phyloP scores from a whole-genome alignment of 1,140 invertebrate species.

The Lanistes nyassanus region DNA sequence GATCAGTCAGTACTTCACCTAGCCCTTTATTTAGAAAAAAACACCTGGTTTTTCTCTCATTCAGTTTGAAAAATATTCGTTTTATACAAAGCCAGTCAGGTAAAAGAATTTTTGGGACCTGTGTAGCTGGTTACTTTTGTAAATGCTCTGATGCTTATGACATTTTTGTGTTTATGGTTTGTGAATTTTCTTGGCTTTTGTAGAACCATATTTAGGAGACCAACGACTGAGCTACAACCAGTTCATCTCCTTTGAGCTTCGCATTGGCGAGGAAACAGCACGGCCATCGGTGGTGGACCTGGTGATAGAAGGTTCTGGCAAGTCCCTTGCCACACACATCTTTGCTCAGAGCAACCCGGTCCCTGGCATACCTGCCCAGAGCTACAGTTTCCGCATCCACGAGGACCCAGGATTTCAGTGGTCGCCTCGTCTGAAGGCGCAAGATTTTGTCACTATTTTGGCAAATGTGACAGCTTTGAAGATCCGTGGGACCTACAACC shows the following conservation, averaged over 20 bases:
- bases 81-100: too few species aligned
- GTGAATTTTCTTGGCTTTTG: too few species aligned
- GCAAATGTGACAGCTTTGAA: slow-evolving; percentile 94
- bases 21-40: too few species aligned
- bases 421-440: slow-evolving; percentile 85
- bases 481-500: slow-evolving; percentile 90
- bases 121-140: not conserved
- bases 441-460: slow-evolving; percentile 90
- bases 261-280: slow-evolving; percentile 78
- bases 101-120: too few species aligned
- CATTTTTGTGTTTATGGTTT: too few species aligned
- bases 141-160: not conserved
- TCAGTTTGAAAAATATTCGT: too few species aligned
- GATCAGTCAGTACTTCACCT: too few species aligned
- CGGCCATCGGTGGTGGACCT: slow-evolving; percentile 83
- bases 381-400: slow-evolving; percentile 76
- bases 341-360: slow-evolving; percentile 90
- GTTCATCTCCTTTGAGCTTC: slow-evolving; percentile 87
- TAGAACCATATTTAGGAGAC: slow-evolving; percentile 89
- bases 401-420: slow-evolving; percentile 91
- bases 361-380: slow-evolving; percentile 76
- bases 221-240: slow-evolving; percentile 95
- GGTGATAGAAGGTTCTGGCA: slow-evolving; percentile 82
- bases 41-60: too few species aligned
- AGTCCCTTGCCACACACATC: slow-evolving; percentile 84